Base-by-base conservation (phyloP, 2,888 invertebrate genomes). In the Saturnia pavonia region DNA sequence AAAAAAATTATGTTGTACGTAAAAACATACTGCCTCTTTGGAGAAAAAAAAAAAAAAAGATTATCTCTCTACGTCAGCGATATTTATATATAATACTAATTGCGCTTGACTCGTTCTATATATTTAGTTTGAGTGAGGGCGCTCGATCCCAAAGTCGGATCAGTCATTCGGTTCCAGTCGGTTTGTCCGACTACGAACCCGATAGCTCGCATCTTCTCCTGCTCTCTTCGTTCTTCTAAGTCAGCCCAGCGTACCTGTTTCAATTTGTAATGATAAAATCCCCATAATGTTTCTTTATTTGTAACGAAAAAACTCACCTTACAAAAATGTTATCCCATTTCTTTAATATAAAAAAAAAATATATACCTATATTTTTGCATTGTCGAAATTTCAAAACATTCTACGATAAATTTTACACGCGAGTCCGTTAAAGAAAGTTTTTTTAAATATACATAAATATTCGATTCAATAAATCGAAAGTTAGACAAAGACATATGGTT, bases 121-220 rank as follows among this genome's bases (percentile, higher is more conserved):
- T 98, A 99, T 94, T 99, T 99, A 76, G 99, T 99, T 89, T 97
- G 97, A 72, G 98, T 99, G 68, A 99, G 96, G 19, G 98, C 99
- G 81, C 96, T 96, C 82, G 97, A 96, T 7, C 98, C 99, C 88
- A 96, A 96, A 42, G 97, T 96, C 3, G 98, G 97, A 90, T 99
- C 99, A 90, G 98, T 98, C 97, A 99, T 98, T 77, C 98, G 95
- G 75, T 96, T 96, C 99, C 99, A 99, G 88, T 99, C 97, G 0
- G 99, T 99, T 85, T 98, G 98, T 0, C 99, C 99, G 73, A 99
- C 98, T 69, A 99, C 98, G 93, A 99, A 99, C 34, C 99, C 99
- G 75, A 99, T 97, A 42, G 98, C 98, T 69, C 98, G 96, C 96
- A 98, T 97, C 94, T 98, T 97, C 87, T 97, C 97, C 92, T 98